phyloP scores from a whole-genome alignment of 2,888 invertebrate species.

The Notodonta ziczac region DNA sequence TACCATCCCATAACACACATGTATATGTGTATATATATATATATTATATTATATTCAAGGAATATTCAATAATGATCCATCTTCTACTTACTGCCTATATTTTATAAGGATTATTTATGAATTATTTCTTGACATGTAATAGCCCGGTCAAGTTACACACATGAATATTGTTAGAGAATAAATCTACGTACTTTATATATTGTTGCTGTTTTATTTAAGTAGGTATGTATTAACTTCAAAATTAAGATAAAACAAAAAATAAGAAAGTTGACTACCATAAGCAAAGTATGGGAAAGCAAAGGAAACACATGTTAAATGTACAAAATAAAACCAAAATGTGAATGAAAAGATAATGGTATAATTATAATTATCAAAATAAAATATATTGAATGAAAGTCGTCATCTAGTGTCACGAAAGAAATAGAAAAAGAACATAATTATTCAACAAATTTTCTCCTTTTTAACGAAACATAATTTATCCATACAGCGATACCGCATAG shows the following conservation, averaged over 20 bases:
- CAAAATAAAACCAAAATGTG: too few species aligned
- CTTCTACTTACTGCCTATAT: conserved; percentile 23
- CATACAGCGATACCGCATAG: too few species aligned
- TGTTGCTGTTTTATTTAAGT: conserved; percentile 38
- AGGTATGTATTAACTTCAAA: too few species aligned
- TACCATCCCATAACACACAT: not conserved
- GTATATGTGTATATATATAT: too few species aligned
- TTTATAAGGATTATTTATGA: conserved; percentile 30
- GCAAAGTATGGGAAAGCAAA: not conserved
- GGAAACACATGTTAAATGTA: too few species aligned
- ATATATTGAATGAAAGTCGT: too few species aligned
- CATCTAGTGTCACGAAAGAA: too few species aligned
- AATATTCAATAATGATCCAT: conserved; percentile 36
- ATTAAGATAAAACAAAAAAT: not conserved
- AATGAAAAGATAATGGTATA: too few species aligned
- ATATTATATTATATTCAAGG: conserved; percentile 23
- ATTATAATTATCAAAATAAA: too few species aligned
- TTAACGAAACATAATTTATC: too few species aligned
- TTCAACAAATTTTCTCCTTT: too few species aligned
- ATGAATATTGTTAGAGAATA: conserved; percentile 54
- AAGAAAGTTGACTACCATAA: not conserved
- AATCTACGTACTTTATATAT: conserved; percentile 47
- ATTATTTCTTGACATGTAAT: conserved; percentile 41
- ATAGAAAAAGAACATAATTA: too few species aligned
- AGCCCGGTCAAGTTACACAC: conserved; percentile 46